Evolutionary conservation across 2,113 vertebrate genomes (phyloP).

Genomic region (Sander lucioperca): DNA sequence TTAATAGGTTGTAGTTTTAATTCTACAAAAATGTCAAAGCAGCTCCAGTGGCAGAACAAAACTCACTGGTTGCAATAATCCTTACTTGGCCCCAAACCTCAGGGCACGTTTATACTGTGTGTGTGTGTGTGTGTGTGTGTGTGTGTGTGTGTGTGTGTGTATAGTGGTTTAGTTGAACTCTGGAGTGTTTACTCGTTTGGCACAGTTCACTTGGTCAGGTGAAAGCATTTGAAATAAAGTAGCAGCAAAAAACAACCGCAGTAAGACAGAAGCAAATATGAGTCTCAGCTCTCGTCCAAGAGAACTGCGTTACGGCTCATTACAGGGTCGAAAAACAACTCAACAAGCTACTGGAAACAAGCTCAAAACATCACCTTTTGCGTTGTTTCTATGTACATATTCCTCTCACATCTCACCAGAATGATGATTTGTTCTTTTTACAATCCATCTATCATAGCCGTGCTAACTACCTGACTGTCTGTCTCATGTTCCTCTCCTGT

Average conservation of each 20-base stretch:
- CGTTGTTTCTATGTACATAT: background rate
- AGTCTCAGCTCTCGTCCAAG: background rate
- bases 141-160: background rate
- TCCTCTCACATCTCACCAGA: background rate
- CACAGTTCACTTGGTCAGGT: slow-evolving; percentile 16
- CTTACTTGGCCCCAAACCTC: slow-evolving; percentile 14
- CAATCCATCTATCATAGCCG: background rate
- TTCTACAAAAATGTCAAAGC: slow-evolving; percentile 3
- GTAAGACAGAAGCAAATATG: background rate
- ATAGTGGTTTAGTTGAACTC: slow-evolving; percentile 22
- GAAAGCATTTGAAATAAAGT: slow-evolving; percentile 24
- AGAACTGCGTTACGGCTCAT: background rate
- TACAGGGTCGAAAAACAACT: background rate
- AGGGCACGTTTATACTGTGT: background rate
- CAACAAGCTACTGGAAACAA: background rate
- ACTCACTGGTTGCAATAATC: slow-evolving; percentile 2
- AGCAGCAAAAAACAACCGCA: slow-evolving; percentile 12
- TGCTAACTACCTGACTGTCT: background rate
- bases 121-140: slow-evolving; percentile 13
- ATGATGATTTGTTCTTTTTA: background rate
- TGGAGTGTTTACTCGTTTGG: slow-evolving; percentile 20
- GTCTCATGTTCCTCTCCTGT: background rate
- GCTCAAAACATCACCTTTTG: background rate
- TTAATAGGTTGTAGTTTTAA: background rate
- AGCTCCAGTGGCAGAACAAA: background rate